Evolutionary conservation across 2,113 vertebrate species (phyloP).

Genomic region (Amblyopsis rosae): DNA sequence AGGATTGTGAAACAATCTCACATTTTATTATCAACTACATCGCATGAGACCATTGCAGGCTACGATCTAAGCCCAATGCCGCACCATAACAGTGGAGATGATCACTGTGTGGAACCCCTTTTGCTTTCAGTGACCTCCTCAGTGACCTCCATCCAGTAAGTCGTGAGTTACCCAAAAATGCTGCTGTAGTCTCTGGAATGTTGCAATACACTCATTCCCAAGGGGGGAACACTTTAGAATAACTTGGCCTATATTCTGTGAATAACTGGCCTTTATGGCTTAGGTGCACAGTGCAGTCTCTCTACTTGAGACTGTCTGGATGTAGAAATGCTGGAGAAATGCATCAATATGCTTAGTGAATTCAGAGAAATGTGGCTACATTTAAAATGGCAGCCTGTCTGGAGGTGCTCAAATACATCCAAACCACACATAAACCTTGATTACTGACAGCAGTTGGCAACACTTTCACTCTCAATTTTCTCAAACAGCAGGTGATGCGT

Average conservation of each 20-base stretch:
- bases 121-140: conserved; percentile 44
- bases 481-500: conserved; percentile 23
- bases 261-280: conserved; percentile 42
- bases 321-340: background rate
- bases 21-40: too few relatives aligned
- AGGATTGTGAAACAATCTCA: too few relatives aligned
- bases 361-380: background rate
- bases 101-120: conserved; percentile 27
- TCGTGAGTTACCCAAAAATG: conserved; percentile 36
- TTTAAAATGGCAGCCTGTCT: background rate
- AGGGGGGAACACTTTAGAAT: conserved; percentile 54
- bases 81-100: conserved; percentile 7
- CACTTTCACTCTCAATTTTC: conserved; percentile 24
- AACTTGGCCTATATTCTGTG: conserved; percentile 64
- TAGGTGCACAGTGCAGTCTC: conserved; percentile 20
- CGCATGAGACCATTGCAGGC: background rate
- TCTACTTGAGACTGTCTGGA: background rate
- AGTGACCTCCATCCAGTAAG: conserved; percentile 45
- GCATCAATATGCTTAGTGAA: background rate
- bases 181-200: conserved; percentile 56
- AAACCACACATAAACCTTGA: background rate
- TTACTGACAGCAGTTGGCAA: background rate
- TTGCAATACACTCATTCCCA: conserved; percentile 33
- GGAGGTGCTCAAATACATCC: too few relatives aligned
- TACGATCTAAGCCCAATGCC: conserved; percentile 7